These are phyloP conservation scores for Sebastes fasciatus DNA, from an alignment of 2,113 vertebrate genomes.

Conservation along the genomic window DNA sequence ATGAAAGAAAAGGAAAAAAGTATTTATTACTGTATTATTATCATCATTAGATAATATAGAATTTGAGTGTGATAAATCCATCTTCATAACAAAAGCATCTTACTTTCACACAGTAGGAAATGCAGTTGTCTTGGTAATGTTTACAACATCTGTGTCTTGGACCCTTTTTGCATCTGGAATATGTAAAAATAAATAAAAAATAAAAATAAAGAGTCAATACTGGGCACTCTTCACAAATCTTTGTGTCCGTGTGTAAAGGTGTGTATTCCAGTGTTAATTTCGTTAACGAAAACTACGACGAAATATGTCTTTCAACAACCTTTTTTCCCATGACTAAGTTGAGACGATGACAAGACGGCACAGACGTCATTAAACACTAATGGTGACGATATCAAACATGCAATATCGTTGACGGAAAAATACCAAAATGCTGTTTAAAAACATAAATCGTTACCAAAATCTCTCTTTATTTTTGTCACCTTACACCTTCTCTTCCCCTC, in stretches of 20 bases:
- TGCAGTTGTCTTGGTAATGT: constrained; percentile 98
- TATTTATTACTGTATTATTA: too few relatives aligned
- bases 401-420: too few relatives aligned
- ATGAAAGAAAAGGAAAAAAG: background rate
- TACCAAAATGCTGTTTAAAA: too few relatives aligned
- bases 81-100: constrained; percentile 58
- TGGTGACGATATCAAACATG: too few relatives aligned
- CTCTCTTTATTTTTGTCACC: too few relatives aligned
- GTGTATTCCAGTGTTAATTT: constrained; percentile 5
- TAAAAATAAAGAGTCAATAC: constrained; percentile 33
- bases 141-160: constrained; percentile 98
- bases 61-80: background rate
- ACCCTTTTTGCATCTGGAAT: constrained; percentile 93
- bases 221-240: background rate
- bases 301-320: too few relatives aligned
- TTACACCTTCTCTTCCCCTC: too few relatives aligned
- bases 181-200: background rate
- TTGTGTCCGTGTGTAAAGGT: background rate
- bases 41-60: background rate
- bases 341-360: too few relatives aligned
- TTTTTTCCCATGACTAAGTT: too few relatives aligned
- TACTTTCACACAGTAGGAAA: constrained; percentile 98
- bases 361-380: too few relatives aligned
- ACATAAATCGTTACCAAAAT: too few relatives aligned
- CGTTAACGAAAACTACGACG: too few relatives aligned